These are phyloP conservation scores for Spilarctia lutea DNA, from an alignment of 2,888 invertebrate genomes.

Conservation along the genomic window DNA sequence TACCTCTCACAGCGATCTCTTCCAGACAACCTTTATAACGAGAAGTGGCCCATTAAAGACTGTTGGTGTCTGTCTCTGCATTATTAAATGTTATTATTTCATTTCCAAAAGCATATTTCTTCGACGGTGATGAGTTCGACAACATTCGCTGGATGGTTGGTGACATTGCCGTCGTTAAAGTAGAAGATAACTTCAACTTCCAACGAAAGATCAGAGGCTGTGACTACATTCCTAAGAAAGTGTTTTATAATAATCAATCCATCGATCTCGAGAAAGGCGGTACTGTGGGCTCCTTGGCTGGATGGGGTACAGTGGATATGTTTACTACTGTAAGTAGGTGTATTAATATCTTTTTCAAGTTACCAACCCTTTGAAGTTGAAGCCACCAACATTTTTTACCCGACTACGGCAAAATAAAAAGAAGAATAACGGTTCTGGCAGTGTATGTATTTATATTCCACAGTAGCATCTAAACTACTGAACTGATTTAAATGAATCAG, in stretches of 20 bases:
- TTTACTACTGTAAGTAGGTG: conserved; percentile 64
- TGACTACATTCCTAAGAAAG: conserved; percentile 70
- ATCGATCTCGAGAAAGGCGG: conserved; percentile 61
- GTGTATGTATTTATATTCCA: too few species aligned
- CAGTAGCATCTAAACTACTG: too few species aligned
- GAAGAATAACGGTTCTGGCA: too few species aligned
- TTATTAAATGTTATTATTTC: not conserved
- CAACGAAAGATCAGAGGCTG: conserved; percentile 69
- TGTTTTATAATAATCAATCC: conserved; percentile 68
- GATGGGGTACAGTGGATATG: conserved; percentile 69
- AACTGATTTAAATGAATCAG: too few species aligned
- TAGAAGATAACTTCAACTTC: conserved; percentile 76
- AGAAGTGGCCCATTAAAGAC: too few species aligned
- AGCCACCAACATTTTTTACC: too few species aligned
- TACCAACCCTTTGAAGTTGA: too few species aligned
- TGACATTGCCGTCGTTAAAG: conserved; percentile 78
- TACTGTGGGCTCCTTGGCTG: conserved; percentile 64
- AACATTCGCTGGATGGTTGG: conserved; percentile 79
- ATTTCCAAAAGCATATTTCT: conserved; percentile 64
- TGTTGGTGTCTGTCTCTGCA: too few species aligned
- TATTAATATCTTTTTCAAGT: not conserved
- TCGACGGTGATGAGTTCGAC: conserved; percentile 71
- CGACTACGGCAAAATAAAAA: too few species aligned
- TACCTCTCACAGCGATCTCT: too few species aligned
- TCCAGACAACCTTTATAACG: too few species aligned